Percentiles rank a stretch among this genome's conserved stretches.
Conservation (phyloP, 2,113 vertebrate genomes). For the Austrofundulus limnaeus region DNA sequence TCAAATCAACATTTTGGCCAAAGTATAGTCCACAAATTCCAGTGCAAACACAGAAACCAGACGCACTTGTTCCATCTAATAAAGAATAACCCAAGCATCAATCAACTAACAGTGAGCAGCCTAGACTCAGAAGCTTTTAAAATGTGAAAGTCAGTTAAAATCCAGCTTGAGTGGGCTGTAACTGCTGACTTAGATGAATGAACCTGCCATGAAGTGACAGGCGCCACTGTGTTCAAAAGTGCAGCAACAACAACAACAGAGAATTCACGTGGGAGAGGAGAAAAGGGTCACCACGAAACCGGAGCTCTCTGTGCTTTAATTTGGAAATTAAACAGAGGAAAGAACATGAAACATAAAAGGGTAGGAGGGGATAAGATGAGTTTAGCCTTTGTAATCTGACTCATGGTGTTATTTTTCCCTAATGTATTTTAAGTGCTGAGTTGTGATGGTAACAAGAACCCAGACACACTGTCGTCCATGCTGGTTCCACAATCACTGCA, state of each 20-base stretch:
- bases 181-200: conserved; percentile 66
- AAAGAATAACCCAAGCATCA: no score
- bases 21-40: not conserved
- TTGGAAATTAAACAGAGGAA: conserved; percentile 35
- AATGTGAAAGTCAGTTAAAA: conserved; percentile 45
- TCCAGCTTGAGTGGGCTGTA: conserved; percentile 49
- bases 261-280: conserved; percentile 41
- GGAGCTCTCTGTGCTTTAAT: conserved; percentile 33
- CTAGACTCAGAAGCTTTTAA: conserved; percentile 39
- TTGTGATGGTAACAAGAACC: conserved; percentile 24
- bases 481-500: conserved; percentile 33
- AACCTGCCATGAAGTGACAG: conserved; percentile 44
- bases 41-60: not conserved
- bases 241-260: conserved; percentile 37
- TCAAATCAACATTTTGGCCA: not conserved
- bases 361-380: conserved; percentile 2
- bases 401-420: conserved; percentile 31
- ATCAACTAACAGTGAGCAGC: conserved; percentile 11
- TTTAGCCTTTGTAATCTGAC: conserved; percentile 46
- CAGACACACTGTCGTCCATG: conserved; percentile 33
- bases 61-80: not conserved
- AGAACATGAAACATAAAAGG: conserved; percentile 6
- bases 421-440: conserved; percentile 36
- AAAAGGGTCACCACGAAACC: conserved; percentile 35
- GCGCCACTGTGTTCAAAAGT: conserved; percentile 44